Percentiles rank a stretch among this genome's conserved stretches.
These are phyloP conservation scores for Dolichotis patagonum DNA, from an alignment of 2,113 vertebrate species.

Conservation along the genomic window DNA sequence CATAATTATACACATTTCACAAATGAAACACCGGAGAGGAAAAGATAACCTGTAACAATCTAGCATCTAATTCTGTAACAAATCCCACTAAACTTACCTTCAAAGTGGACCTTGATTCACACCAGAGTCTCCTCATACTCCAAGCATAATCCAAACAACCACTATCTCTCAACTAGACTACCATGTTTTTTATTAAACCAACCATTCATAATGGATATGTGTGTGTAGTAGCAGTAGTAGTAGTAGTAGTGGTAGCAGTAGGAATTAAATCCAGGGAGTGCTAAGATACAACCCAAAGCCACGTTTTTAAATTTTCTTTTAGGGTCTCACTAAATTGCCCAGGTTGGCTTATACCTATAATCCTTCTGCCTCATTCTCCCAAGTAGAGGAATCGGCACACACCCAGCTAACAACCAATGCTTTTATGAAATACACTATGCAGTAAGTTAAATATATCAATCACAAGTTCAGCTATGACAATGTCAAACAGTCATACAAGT, in stretches of 20 bases:
- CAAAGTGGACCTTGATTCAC: constrained; percentile 4
- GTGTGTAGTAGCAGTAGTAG: too few species aligned
- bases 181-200: neutral
- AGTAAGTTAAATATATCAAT: neutral
- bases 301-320: neutral
- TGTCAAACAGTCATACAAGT: neutral
- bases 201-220: neutral
- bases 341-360: neutral
- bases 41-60: constrained; percentile 17
- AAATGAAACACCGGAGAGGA: neutral
- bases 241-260: neutral
- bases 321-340: neutral
- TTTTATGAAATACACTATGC: neutral
- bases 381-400: neutral
- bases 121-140: neutral
- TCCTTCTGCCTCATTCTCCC: neutral
- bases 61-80: neutral
- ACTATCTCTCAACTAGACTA: neutral
- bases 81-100: neutral
- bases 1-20: constrained; percentile 33
- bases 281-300: neutral
- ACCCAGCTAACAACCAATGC: neutral
- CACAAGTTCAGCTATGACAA: neutral
- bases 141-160: neutral
- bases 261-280: neutral